Evolutionary conservation across 2,797 vertebrate species (phyloP), one percentile per base, ranked within the genome.

Genomic region (Gastrophryne carolinensis): DNA sequence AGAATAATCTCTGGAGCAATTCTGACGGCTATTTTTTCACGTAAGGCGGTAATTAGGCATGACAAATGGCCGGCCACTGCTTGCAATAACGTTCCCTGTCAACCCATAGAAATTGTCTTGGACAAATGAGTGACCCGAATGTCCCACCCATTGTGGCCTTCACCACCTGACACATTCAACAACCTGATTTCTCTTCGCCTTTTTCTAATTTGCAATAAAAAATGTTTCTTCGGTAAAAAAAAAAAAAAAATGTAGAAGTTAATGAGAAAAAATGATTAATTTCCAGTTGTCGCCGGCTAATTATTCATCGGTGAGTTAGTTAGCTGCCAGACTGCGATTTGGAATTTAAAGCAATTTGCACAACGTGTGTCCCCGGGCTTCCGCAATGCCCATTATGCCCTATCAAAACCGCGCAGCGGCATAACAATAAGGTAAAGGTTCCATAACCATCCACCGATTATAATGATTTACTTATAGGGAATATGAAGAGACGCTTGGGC

Each of bases 191-290:
- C 26, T 34, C 50, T 53, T 52, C 53, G 47, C 19, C 15, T 67
- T 54, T 37, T 58, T 12, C 11, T 72, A 35, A 57, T 49, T 72
- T 35, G 44, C 19, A 62, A 72, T 67, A 67, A 61, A 72, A 47
- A 62, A 62, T 4, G 52, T 27, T 34, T 50, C 21, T 32, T 19
- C 69, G 5, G 53, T 52, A 72, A 63, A 67, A 61, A 53, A 52
- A 37, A 3, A 37, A 63, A 72, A 63, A 67, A 61, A 53, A 52
- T 52, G 5, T 52, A 63, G 17, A 13, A 53, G 35, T 27, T 73
- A 73, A 73, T 64, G 71, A 73, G 71, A 73, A 56, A n/a, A 73
- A 73, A 65, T 53, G 13, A 73, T 73, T 73, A 64, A 65, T 73
- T 65, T 56, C 54, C 26, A 34, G 17, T 44, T 61, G 32, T 73